Evolutionary conservation across 2,113 vertebrate genomes (phyloP), one percentile per base, ranked within the genome.

Genomic region (Cephalopholis sonnerati): DNA sequence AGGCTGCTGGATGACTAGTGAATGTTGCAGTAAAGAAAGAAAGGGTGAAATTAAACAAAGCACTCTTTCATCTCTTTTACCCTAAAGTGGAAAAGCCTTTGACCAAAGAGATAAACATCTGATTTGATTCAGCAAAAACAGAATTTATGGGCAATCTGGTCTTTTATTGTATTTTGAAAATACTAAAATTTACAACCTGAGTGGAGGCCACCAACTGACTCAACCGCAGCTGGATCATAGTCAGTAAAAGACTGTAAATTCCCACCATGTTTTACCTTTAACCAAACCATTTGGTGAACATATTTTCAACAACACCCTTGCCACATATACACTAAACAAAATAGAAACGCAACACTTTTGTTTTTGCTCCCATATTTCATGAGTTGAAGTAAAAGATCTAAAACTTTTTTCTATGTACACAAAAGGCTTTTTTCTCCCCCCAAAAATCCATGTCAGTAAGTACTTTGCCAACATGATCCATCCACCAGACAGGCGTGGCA

Each of bases 101-200:
- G 12, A 66, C 13, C 22, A 55, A 57, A 63, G 55, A 81, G 32
- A 27, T 25, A 67, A 74, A 69, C 79, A 69, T 82, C 20, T 12
- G 27, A 50, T 73, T 8, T 73, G 10, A 72, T 20, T 20, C 36
- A 22, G 20, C 12, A 39, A 50, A 39, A n/a, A 24, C 18, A 46
- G 8, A 54, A 75, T 62, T 74, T 63, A 36, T 25, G 58, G 48
- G 55, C 63, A 46, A 63, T 79, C 39, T 70, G 17, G 15, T 20
- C 58, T 69, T 69, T 74, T 9, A 61, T 74, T 78, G 74, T 50
- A 84, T 46, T 66, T n/a, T 25, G 32, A 72, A 58, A 67, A 62
- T 12, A 39, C 32, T 27, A 13, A 5, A 74, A 25, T 32, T 62
- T 68, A 8, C 36, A 36, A 36, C 74, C 11, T 63, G 16, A 32